Conservation (phyloP, 2,888 invertebrate species). For the Eilema griseolum region DNA sequence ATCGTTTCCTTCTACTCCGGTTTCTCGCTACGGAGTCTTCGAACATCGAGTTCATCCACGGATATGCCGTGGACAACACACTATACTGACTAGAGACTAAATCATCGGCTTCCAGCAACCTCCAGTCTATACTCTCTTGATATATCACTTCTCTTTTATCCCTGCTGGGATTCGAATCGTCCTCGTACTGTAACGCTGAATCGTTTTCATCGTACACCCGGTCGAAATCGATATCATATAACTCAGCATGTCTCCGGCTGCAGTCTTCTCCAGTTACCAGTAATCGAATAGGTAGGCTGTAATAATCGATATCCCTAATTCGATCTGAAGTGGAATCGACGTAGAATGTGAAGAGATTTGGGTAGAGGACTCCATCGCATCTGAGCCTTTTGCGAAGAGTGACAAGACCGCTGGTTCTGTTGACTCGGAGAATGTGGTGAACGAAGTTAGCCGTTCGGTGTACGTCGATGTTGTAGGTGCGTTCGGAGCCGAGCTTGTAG, state of each 20-base stretch:
- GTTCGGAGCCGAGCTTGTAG: slow-evolving; percentile 92
- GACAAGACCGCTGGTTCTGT: slow-evolving; percentile 91
- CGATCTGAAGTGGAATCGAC: slow-evolving; percentile 94
- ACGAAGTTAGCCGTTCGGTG: slow-evolving; percentile 95
- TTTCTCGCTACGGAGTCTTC: slow-evolving; percentile 84
- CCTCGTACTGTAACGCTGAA: slow-evolving; percentile 78
- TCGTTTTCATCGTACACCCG: slow-evolving; percentile 86
- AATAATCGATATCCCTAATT: slow-evolving; percentile 93
- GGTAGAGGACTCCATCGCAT: slow-evolving; percentile 94
- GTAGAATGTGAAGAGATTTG: slow-evolving; percentile 94
- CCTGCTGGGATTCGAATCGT: slow-evolving; percentile 72
- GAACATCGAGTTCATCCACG: slow-evolving; percentile 84
- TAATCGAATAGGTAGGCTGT: slow-evolving; percentile 92
- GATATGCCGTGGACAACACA: slow-evolving; percentile 82
- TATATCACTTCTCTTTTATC: slow-evolving; percentile 75
- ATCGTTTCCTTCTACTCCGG: slow-evolving; percentile 84
- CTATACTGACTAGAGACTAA: slow-evolving; percentile 82
- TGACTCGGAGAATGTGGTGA: slow-evolving; percentile 91
- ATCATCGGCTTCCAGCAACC: slow-evolving; percentile 80
- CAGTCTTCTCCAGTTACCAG: slow-evolving; percentile 91
- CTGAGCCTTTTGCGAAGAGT: slow-evolving; percentile 90
- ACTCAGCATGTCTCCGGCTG: slow-evolving; percentile 88
- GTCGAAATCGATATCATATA: slow-evolving; percentile 87
- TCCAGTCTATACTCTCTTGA: slow-evolving; percentile 79
- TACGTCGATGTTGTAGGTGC: slow-evolving; percentile 92